phyloP scores from a whole-genome alignment of 1,140 invertebrate genomes.

The Ostrea denselamellosa region DNA sequence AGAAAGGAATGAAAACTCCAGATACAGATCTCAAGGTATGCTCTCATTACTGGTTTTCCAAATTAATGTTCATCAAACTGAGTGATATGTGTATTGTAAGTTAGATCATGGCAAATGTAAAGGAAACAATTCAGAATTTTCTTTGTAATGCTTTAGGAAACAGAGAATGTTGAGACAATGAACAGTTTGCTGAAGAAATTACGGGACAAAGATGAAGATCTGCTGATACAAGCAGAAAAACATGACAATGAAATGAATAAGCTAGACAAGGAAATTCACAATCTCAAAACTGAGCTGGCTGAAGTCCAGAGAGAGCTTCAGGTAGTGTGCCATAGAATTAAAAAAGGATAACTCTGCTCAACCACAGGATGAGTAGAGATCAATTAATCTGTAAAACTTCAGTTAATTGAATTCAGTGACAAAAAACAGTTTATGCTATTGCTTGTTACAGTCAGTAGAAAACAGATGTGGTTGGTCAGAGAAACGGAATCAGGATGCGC shows the following conservation, averaged over 20 bases:
- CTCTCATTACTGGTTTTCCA: background rate
- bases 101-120: background rate
- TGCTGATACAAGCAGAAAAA: slow-evolving; percentile 57
- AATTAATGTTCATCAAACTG: background rate
- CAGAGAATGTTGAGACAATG: slow-evolving; percentile 55
- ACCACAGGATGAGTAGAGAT: background rate
- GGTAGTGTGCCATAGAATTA: background rate
- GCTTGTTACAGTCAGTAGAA: slow-evolving; percentile 54
- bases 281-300: slow-evolving; percentile 58
- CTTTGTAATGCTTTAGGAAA: background rate
- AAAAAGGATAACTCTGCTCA: slow-evolving; percentile 6
- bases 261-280: slow-evolving; percentile 60
- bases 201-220: slow-evolving; percentile 60
- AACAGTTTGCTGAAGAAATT: slow-evolving; percentile 58
- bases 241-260: slow-evolving; percentile 57
- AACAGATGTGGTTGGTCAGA: slow-evolving; percentile 47
- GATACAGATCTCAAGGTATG: slow-evolving; percentile 13
- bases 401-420: background rate
- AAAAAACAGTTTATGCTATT: background rate
- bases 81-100: background rate
- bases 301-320: slow-evolving; percentile 54
- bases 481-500: slow-evolving; percentile 57
- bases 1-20: slow-evolving; percentile 11
- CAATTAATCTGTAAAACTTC: background rate
- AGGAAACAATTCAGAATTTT: background rate